Evolutionary conservation across 2,113 vertebrate genomes (phyloP).

Genomic region (Seriola quinqueradiata): DNA sequence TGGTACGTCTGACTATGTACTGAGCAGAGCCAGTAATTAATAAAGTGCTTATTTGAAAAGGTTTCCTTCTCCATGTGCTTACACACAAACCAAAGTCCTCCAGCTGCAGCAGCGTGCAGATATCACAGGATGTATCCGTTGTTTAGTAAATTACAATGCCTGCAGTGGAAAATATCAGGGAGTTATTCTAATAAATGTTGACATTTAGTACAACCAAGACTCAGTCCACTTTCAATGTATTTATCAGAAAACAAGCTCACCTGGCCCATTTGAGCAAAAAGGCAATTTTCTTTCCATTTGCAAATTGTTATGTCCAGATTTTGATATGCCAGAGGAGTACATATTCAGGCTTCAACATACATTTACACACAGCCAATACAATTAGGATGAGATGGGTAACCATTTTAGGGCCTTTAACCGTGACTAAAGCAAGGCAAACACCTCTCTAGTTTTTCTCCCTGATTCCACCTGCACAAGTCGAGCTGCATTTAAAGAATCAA

Average conservation of each 20-base stretch:
- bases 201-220: slow-evolving; percentile 62
- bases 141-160: slow-evolving; percentile 39
- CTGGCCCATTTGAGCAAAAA: slow-evolving; percentile 41
- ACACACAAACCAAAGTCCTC: neutral
- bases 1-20: neutral
- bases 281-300: slow-evolving; percentile 64
- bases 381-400: slow-evolving; percentile 56
- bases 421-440: slow-evolving; percentile 74
- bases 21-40: neutral
- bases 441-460: slow-evolving; percentile 46
- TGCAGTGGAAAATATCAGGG: slow-evolving; percentile 43
- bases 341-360: slow-evolving; percentile 45
- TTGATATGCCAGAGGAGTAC: slow-evolving; percentile 54
- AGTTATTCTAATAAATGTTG: slow-evolving; percentile 58
- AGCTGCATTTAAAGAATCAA: slow-evolving; percentile 85
- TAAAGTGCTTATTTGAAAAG: slow-evolving; percentile 8
- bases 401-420: slow-evolving; percentile 63
- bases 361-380: slow-evolving; percentile 47
- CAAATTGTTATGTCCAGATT: slow-evolving; percentile 57
- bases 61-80: neutral
- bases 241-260: slow-evolving; percentile 62
- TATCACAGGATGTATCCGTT: slow-evolving; percentile 14
- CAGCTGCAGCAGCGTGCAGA: neutral
- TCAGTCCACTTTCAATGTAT: slow-evolving; percentile 22
- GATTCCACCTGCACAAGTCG: slow-evolving; percentile 46